phyloP scores from a whole-genome alignment of 2,888 invertebrate species.

The Leptura quadrifasciata region DNA sequence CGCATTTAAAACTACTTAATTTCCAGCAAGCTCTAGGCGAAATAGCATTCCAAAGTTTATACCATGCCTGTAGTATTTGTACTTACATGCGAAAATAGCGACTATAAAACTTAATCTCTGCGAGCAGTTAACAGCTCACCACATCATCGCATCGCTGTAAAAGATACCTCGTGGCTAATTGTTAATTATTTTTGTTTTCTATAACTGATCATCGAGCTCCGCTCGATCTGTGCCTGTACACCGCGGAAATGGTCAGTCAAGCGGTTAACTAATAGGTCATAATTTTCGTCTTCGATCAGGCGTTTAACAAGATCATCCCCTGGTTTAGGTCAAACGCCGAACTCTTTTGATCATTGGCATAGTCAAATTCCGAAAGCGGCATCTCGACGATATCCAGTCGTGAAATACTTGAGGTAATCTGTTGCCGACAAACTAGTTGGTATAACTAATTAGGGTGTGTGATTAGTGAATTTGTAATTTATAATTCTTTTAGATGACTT shows the following conservation, averaged over 20 bases:
- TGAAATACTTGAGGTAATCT: not conserved
- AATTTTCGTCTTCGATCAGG: not conserved
- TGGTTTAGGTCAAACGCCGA: not conserved
- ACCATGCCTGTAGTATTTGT: not conserved
- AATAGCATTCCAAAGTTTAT: not conserved
- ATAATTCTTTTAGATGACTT: slow-evolving; percentile 3
- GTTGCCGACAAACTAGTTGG: not conserved
- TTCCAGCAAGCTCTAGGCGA: not conserved
- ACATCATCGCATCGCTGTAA: not conserved
- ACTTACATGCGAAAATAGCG: not conserved
- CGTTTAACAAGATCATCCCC: not conserved
- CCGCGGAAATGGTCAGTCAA: not conserved
- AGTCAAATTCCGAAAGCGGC: not conserved
- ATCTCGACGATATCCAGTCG: not conserved
- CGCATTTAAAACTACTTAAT: too few relatives aligned
- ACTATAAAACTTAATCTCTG: not conserved
- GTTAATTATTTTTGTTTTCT: slow-evolving; percentile 2
- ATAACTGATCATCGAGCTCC: slow-evolving; percentile 1
- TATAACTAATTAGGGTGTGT: slow-evolving; percentile 3
- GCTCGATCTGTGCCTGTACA: not conserved
- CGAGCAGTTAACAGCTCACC: slow-evolving; percentile 1
- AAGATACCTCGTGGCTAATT: not conserved
- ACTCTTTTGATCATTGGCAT: slow-evolving; percentile 2
- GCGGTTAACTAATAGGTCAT: not conserved
- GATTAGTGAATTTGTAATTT: slow-evolving; percentile 3